Evolutionary conservation across 2,888 invertebrate species (phyloP), one percentile per base, ranked within the genome.

Genomic region (Acleris literana): DNA sequence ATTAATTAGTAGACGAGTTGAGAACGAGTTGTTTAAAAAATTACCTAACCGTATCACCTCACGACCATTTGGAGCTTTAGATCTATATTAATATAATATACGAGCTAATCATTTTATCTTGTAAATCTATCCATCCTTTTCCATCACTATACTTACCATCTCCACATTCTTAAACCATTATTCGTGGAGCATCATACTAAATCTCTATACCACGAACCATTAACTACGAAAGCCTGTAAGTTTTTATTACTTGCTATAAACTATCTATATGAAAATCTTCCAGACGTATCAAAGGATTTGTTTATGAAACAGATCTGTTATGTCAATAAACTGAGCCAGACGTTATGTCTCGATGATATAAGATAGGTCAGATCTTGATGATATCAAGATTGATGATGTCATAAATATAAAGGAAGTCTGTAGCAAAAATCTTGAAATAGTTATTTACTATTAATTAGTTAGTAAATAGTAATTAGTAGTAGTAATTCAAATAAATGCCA

Each of bases 241-340:
- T n/a, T 60, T 64, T 65, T 65, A 65, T 55, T 56, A 52, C 60
- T 33, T 46, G 56, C 61, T 61, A 65, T 65, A 65, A 65, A 64
- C 57, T 29, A 58, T 48, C 17, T 39, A 39, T 49, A 46, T 59
- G 51, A 59, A 53, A 55, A 55, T 64, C 54, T 64, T 25, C 48
- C 48, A 64, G 25, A 51, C 33, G 3, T 55, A 29, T 43, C 54
- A 55, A 54, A 53, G 52, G 18, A 33, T 51, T n/a, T 60, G 60
- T 65, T 56, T 61, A 64, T 64, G 44, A 55, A 64, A 58, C 59
- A 59, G n/a, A 5, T 52, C 52, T 52, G 60, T 60, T 43, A 33
- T 44, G 17, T 65, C 55, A 56, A 65, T 61, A 61, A 65, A 65
- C 49, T 18, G 18, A 3, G 33, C 33, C 44, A 55, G 55, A 60